Base-by-base conservation (phyloP, 2,888 invertebrate species). In the Agrilus cyanescens region DNA sequence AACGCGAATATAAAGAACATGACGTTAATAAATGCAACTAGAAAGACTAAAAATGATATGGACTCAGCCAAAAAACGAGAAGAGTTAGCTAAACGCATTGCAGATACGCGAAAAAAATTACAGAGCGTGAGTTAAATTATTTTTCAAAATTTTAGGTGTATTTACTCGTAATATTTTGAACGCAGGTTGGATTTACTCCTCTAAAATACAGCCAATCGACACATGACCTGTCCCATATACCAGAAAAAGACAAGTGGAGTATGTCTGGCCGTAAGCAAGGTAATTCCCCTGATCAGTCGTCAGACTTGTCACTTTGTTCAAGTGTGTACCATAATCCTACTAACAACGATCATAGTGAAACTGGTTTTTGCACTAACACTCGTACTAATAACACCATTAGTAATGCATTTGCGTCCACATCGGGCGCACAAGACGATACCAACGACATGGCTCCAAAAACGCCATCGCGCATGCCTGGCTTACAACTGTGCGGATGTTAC, bases 171-270 rank as follows among this genome's bases (percentile, higher is more conserved):
- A 47, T 32, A 43, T 51, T 55, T 57, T 15, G 18, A 16, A 15
- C 12, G 43, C 59, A 85, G 85, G 82, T 85, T 54, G 84, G 85
- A 44, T 81, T 81, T 63, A 85, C 86, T 32, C 84, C 79, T 48
- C 67, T 91, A 46, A 85, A 85, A 59, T 78, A 83, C 54, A 89
- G 88, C 62, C 88, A 89, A 62, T 89, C 88, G 46, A 88, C 87
- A 46, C 83, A 83, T 50, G 90, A 90, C 61, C 71, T 90, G 18
- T 87, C 85, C 51, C 80, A 85, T 60, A 77, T 74, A 43, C 74
- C 75, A 7, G 74, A 75, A 55, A 70, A 68, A 48, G 70, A 71
- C 50, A 62, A 64, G 51, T 57, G 65, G 58, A 46, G 49, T 32
- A 48, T 53, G 38, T 50, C 53, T 25, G 43, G 32, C 36, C 50